A percentile compares a stretch with the other conserved stretches of the same genome.
phyloP scores from a whole-genome alignment of 2,888 invertebrate species.

The Leistus spinibarbis region DNA sequence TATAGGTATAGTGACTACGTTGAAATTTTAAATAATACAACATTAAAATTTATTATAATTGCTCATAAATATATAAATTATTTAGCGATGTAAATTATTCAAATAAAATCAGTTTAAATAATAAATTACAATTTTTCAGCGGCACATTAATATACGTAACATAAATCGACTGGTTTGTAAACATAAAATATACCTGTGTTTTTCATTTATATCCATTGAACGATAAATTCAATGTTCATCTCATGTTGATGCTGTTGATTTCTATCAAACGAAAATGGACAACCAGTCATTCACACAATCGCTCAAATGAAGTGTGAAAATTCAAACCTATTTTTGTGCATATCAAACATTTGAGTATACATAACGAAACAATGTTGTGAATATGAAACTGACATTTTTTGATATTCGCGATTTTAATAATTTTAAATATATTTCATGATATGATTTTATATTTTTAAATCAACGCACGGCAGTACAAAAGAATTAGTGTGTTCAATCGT shows the following conservation, averaged over 20 bases:
- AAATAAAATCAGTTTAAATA: not conserved
- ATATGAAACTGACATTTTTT: not conserved
- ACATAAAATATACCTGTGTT: not conserved
- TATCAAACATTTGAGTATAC: not conserved
- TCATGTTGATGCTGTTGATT: not conserved
- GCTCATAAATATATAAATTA: not conserved
- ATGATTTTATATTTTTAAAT: too few species aligned
- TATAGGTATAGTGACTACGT: too few species aligned
- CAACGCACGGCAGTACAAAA: too few species aligned
- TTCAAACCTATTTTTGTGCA: not conserved
- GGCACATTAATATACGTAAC: not conserved
- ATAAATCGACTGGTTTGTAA: not conserved
- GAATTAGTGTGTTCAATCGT: too few species aligned
- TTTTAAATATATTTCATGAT: too few species aligned
- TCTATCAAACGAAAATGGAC: not conserved
- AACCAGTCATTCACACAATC: not conserved
- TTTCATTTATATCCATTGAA: not conserved
- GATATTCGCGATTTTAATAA: too few species aligned
- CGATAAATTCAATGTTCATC: not conserved
- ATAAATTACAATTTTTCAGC: not conserved
- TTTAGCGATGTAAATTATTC: not conserved
- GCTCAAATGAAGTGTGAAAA: not conserved
- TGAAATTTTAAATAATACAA: too few species aligned
- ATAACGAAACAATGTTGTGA: not conserved
- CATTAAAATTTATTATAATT: not conserved